These are phyloP conservation scores for Chloroceryle aenea DNA, from an alignment of 2,113 vertebrate species.

Conservation along the genomic window DNA sequence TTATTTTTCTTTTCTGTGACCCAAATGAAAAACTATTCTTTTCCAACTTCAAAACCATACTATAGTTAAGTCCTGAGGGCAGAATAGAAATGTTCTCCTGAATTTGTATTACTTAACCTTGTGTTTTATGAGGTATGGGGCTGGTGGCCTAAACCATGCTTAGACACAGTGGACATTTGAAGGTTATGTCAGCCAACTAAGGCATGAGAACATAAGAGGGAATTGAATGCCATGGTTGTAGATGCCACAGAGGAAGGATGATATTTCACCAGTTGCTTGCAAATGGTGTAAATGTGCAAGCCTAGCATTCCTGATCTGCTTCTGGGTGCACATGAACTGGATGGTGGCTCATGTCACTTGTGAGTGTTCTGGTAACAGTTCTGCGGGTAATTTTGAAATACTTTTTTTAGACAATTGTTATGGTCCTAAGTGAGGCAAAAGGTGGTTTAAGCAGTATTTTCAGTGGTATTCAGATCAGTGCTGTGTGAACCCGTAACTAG, in stretches of 20 bases:
- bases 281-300: background rate
- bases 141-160: background rate
- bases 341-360: background rate
- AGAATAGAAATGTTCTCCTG: background rate
- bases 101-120: constrained; percentile 11
- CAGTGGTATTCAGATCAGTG: background rate
- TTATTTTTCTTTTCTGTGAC: constrained; percentile 3
- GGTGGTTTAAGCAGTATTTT: background rate
- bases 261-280: background rate
- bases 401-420: background rate
- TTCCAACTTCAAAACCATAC: background rate
- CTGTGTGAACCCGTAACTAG: background rate
- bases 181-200: background rate
- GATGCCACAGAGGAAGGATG: background rate
- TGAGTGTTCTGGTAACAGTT: background rate
- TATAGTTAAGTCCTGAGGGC: background rate
- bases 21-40: background rate
- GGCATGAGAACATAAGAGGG: background rate
- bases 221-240: background rate
- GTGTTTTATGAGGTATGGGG: background rate
- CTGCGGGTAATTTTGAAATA: background rate
- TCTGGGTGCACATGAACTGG: background rate
- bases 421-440: background rate
- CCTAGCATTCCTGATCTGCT: background rate
- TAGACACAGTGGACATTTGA: background rate